Base-by-base conservation (phyloP, 1,140 invertebrate genomes). In the Oppia nitens region DNA sequence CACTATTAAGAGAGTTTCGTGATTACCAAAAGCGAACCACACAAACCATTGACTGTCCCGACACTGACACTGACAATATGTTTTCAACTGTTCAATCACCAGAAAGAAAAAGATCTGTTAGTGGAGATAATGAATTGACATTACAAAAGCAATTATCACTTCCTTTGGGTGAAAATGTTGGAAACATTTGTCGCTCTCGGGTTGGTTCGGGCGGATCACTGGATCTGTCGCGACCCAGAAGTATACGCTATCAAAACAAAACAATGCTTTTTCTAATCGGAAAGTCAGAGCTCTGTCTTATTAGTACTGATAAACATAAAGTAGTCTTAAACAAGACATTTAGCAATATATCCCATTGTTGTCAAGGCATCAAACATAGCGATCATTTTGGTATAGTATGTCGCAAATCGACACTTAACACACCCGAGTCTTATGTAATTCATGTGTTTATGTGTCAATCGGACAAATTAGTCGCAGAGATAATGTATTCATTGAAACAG, bases 341-440 rank as follows among this genome's bases (percentile, higher is more conserved):
- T 60, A 83, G 81, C 66, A 88, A 95, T 67, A 83, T 95, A 29
- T 83, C 85, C 1, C 87, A 83, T 62, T 91, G 87, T 65, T 83
- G 87, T n/a, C 83, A 85, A 75, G 92, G 92, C 0, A 71, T 83
- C 4, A 75, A 78, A 60, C 80, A 83, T 65, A 73, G 78, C 24
- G 88, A 93, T 60, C 85, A 94, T 67, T 95, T 95, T 72, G 90
- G 91, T 0, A 91, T 97, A 66, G 90, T 94, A 45, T 89, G 85
- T 62, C 75, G 82, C 21, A 88, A 93, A 68, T 69, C 75, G 25
- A 55, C 60, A 14, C 52, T 62, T 28, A 47, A 76, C 20, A 79
- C 81, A 21, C 45, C 60, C 14, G 70, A 70, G 49, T 74, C 71
- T 40, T 90, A 84, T 67, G 81, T 87, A 12, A 87, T 85, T 23